Evolutionary conservation across 2,888 invertebrate species (phyloP).

Genomic region (Cheilosia urbana): DNA sequence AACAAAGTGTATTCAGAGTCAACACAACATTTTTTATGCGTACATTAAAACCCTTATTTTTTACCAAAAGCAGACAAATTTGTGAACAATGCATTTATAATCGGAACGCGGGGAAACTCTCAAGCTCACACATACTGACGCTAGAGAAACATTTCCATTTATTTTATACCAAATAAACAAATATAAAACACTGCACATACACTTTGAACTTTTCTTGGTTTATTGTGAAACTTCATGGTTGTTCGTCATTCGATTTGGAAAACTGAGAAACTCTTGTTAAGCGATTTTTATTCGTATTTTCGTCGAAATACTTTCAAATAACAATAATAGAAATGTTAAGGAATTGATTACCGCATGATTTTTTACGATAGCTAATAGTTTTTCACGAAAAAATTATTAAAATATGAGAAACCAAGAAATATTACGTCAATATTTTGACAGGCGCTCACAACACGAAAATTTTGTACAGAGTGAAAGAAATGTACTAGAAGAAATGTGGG

Average conservation of each 20-base stretch:
- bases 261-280: slow-evolving; percentile 36
- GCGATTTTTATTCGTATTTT: slow-evolving; percentile 37
- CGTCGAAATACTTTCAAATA: slow-evolving; percentile 24
- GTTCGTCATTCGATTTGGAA: slow-evolving; percentile 42
- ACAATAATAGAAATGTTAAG: slow-evolving; percentile 30
- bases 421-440: slow-evolving; percentile 78
- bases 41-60: slow-evolving; percentile 1
- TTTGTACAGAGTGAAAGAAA: not conserved
- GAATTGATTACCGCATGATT: slow-evolving; percentile 58
- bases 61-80: not conserved
- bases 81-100: slow-evolving; percentile 19
- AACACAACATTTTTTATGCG: not conserved
- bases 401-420: slow-evolving; percentile 73
- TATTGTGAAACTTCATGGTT: slow-evolving; percentile 75
- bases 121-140: slow-evolving; percentile 5
- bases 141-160: slow-evolving; percentile 32
- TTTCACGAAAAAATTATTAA: slow-evolving; percentile 67
- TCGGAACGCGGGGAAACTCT: slow-evolving; percentile 24
- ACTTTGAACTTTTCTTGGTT: slow-evolving; percentile 75
- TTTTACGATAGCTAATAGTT: slow-evolving; percentile 48
- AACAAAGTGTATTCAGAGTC: not conserved
- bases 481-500: slow-evolving; percentile 13
- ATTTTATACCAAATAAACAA: slow-evolving; percentile 66
- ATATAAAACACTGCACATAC: slow-evolving; percentile 73
- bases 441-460: slow-evolving; percentile 68